Conservation (phyloP, 2,797 vertebrate genomes). For the Peromyscus melanophrys region DNA sequence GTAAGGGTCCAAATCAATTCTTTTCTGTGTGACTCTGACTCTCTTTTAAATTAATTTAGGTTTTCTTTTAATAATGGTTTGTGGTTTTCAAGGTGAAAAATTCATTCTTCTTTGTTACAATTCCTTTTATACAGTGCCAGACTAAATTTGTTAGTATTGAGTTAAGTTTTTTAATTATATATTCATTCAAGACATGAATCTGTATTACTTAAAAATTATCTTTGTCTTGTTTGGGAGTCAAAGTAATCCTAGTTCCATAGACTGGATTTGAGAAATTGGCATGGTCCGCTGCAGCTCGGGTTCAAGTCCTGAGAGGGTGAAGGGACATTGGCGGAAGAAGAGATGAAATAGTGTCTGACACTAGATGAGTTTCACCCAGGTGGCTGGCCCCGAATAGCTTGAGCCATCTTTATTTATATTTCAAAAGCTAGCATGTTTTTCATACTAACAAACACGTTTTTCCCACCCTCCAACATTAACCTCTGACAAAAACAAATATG, state of each 20-base stretch:
- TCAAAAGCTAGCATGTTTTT: background rate
- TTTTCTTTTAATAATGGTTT: slow-evolving; percentile 1
- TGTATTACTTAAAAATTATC: background rate
- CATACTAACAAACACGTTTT: background rate
- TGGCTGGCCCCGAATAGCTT: background rate
- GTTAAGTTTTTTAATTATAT: background rate
- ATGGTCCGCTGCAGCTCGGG: background rate
- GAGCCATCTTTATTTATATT: background rate
- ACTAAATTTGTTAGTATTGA: slow-evolving; percentile 1
- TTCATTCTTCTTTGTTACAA: background rate
- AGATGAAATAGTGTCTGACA: background rate
- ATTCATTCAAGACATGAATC: background rate
- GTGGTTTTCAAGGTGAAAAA: background rate
- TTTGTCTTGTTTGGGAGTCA: background rate
- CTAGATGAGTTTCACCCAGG: background rate
- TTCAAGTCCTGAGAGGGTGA: background rate
- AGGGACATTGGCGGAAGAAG: background rate
- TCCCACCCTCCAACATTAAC: background rate
- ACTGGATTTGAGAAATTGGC: background rate
- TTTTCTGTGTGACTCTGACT: background rate
- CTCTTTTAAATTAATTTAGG: background rate
- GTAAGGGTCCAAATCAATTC: background rate
- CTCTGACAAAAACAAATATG: background rate
- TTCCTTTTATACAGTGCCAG: background rate
- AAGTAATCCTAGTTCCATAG: background rate